These are phyloP conservation scores for Hestina assimilis DNA, from an alignment of 1,140 invertebrate genomes.

Conservation along the genomic window DNA sequence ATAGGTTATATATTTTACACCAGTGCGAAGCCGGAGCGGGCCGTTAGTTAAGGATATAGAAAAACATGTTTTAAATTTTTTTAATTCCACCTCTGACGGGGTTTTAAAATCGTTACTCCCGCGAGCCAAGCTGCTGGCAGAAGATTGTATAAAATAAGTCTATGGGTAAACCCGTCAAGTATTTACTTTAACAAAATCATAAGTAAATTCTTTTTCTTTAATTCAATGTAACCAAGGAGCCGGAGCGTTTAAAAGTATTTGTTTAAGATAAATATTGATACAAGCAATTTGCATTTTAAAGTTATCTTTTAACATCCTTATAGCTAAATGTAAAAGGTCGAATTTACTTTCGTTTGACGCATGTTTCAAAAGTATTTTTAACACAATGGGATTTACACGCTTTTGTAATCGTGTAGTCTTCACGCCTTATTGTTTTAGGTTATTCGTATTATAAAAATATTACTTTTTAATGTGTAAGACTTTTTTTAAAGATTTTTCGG, in stretches of 20 bases:
- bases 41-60: too few species aligned
- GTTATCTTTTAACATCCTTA: not conserved
- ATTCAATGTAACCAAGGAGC: not conserved
- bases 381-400: constrained; percentile 4
- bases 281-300: constrained; percentile 6
- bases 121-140: too few species aligned
- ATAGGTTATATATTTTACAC: too few species aligned
- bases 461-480: not conserved
- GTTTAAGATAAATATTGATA: constrained; percentile 1
- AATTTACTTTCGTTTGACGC: not conserved
- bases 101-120: too few species aligned
- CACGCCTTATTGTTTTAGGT: not conserved
- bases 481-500: too few species aligned
- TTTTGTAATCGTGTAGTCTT: not conserved
- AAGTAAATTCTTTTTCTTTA: not conserved
- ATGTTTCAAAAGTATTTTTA: not conserved
- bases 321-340: not conserved
- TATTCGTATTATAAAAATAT: not conserved
- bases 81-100: too few species aligned
- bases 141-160: too few species aligned
- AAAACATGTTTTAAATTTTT: too few species aligned
- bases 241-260: constrained; percentile 1
- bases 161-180: too few species aligned
- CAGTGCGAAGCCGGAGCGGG: too few species aligned
- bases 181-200: not conserved